Conservation (phyloP, 2,888 invertebrate genomes). For the Raillietiella orientalis region DNA sequence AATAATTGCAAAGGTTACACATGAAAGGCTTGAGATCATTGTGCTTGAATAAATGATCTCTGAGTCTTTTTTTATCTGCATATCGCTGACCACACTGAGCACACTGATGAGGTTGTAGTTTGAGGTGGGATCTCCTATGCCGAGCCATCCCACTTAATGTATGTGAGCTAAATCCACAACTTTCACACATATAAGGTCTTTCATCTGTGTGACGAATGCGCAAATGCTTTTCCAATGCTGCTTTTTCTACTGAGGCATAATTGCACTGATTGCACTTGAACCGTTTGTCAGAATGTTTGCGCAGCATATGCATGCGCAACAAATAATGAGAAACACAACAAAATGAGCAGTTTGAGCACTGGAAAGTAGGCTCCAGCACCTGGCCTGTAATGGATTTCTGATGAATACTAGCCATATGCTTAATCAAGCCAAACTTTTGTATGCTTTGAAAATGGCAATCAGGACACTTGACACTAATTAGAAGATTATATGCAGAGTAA, state of each 20-base stretch:
- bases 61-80: slow-evolving; percentile 10
- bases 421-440: slow-evolving; percentile 9
- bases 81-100: slow-evolving; percentile 8
- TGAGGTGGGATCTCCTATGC: slow-evolving; percentile 9
- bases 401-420: slow-evolving; percentile 9
- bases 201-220: slow-evolving; percentile 9
- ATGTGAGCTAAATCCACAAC: slow-evolving; percentile 8
- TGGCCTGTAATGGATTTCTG: slow-evolving; percentile 8
- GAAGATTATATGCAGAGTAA: too few relatives aligned
- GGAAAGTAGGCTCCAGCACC: background rate
- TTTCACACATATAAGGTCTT: slow-evolving; percentile 8
- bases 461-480: too few relatives aligned
- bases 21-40: slow-evolving; percentile 9
- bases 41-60: slow-evolving; percentile 10
- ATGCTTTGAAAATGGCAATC: too few relatives aligned
- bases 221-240: slow-evolving; percentile 10
- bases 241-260: slow-evolving; percentile 9
- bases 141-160: slow-evolving; percentile 9
- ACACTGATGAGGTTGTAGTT: slow-evolving; percentile 9
- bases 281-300: slow-evolving; percentile 8
- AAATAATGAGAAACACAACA: slow-evolving; percentile 9
- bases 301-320: slow-evolving; percentile 8
- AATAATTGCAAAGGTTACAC: slow-evolving; percentile 8
- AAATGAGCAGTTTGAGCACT: slow-evolving; percentile 3
- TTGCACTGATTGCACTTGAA: slow-evolving; percentile 9